Conservation (phyloP, 2,888 invertebrate species). For the Lycia hirtaria region DNA sequence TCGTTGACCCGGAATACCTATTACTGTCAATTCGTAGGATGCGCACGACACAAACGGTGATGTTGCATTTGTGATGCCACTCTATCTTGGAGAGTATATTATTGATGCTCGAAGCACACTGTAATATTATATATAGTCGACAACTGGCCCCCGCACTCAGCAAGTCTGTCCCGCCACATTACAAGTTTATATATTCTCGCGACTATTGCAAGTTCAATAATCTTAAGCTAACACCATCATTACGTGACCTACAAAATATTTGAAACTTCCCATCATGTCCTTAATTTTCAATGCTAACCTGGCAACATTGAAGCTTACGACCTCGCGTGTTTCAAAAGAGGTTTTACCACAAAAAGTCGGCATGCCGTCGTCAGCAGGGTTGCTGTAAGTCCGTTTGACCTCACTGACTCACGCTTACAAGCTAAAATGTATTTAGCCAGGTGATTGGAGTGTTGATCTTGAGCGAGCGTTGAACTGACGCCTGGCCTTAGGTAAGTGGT, state of each 20-base stretch:
- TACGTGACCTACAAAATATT: too few species aligned
- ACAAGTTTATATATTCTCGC: too few species aligned
- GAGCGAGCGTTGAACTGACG: slow-evolving; percentile 31
- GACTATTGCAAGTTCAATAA: background rate
- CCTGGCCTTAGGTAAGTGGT: slow-evolving; percentile 5
- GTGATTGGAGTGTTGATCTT: slow-evolving; percentile 11
- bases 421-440: slow-evolving; percentile 13
- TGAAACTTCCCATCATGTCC: background rate
- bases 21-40: slow-evolving; percentile 7
- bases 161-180: too few species aligned
- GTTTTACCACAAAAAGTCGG: slow-evolving; percentile 37
- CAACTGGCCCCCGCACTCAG: too few species aligned
- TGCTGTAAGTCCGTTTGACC: slow-evolving; percentile 32
- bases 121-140: too few species aligned
- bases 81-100: too few species aligned
- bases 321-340: slow-evolving; percentile 38
- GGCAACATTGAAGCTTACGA: slow-evolving; percentile 22
- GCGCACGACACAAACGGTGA: background rate
- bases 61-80: background rate
- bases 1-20: slow-evolving; percentile 39
- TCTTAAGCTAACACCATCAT: too few species aligned
- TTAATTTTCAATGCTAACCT: slow-evolving; percentile 1
- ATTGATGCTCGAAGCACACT: too few species aligned
- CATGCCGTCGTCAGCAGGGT: slow-evolving; percentile 22
- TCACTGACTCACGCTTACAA: slow-evolving; percentile 28